Conservation (phyloP, 1,140 invertebrate genomes). For the Kradibia gibbosae region DNA sequence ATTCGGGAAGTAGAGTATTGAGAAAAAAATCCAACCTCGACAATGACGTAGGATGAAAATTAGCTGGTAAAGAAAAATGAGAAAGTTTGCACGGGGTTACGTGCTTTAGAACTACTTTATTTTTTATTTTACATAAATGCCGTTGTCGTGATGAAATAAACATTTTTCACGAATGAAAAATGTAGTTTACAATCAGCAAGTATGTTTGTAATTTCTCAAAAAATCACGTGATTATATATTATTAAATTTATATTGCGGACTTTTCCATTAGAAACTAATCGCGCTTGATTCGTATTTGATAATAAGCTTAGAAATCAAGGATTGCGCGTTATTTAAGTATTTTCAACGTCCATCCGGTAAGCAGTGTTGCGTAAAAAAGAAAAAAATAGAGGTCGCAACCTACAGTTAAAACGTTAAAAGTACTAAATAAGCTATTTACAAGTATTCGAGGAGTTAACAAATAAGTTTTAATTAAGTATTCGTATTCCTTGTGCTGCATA, state of each 20-base stretch:
- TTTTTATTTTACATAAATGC: constrained; percentile 39
- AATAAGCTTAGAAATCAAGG: background rate
- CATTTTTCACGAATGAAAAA: constrained; percentile 27
- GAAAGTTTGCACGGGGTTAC: background rate
- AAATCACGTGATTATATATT: background rate
- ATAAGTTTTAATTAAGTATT: no score
- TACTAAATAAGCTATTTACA: no score
- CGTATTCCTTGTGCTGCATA: no score
- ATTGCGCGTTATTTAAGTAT: no score
- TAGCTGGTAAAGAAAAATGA: constrained; percentile 43
- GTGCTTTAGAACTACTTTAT: constrained; percentile 5
- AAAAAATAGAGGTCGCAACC: no score
- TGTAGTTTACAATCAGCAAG: constrained; percentile 28
- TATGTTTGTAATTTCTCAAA: background rate
- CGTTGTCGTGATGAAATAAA: constrained; percentile 23
- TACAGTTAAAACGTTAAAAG: no score
- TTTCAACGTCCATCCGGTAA: no score
- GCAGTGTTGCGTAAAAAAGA: no score
- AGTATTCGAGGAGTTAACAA: no score
- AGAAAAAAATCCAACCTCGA: constrained; percentile 35
- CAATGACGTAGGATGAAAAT: constrained; percentile 43
- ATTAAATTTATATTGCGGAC: no score
- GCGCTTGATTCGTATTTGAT: background rate
- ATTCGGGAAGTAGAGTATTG: constrained; percentile 36
- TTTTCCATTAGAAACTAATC: no score